phyloP scores from a whole-genome alignment of 1,140 invertebrate genomes.

The Teleopsis dalmanni region DNA sequence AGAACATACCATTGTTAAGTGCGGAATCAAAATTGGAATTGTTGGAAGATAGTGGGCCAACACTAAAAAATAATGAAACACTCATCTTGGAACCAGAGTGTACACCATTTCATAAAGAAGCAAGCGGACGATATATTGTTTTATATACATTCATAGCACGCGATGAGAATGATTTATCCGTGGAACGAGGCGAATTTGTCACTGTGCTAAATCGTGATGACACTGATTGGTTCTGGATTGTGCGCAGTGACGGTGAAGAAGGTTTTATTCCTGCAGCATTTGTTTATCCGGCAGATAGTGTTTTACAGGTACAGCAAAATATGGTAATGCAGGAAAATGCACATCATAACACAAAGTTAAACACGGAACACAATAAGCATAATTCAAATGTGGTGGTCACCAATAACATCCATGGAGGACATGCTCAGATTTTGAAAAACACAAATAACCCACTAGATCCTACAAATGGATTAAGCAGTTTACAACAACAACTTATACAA shows the following conservation, averaged over 20 bases:
- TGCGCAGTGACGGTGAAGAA: constrained; percentile 84
- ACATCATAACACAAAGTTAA: constrained; percentile 7
- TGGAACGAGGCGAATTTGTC: constrained; percentile 88
- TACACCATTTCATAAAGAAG: constrained; percentile 81
- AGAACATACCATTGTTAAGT: constrained; percentile 29
- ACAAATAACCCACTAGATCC: constrained; percentile 18
- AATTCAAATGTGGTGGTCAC: constrained; percentile 26
- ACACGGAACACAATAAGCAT: constrained; percentile 12
- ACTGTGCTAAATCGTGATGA: constrained; percentile 91
- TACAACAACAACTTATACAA: constrained; percentile 13
- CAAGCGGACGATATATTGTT: constrained; percentile 82
- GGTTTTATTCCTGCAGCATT: constrained; percentile 94
- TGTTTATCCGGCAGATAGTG: constrained; percentile 79
- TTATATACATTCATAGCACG: constrained; percentile 86
- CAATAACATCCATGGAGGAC: constrained; percentile 20
- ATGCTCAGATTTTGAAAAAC: constrained; percentile 9
- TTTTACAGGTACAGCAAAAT: constrained; percentile 54
- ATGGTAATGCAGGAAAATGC: constrained; percentile 12
- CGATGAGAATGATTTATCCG: constrained; percentile 91
- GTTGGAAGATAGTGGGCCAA: constrained; percentile 34
- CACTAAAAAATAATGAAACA: constrained; percentile 45
- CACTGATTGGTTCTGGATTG: constrained; percentile 93
- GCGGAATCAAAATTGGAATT: constrained; percentile 46
- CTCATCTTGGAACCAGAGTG: constrained; percentile 50
- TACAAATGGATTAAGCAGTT: constrained; percentile 19